Evolutionary conservation across 2,888 invertebrate species (phyloP).

Genomic region (Lithodes maja): DNA sequence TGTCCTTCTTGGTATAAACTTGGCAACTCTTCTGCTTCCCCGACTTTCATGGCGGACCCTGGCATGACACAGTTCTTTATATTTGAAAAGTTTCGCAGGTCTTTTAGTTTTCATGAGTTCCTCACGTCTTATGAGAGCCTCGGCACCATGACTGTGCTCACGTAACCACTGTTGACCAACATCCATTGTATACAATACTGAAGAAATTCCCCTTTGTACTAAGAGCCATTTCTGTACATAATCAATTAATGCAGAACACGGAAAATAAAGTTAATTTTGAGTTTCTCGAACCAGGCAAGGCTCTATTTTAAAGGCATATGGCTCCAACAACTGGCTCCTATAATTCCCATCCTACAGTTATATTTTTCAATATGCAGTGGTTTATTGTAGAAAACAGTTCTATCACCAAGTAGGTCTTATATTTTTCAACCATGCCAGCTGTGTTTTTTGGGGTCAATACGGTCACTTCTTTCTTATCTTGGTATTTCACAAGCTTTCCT

Average conservation of each 20-base stretch:
- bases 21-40: conserved; percentile 11
- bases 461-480: conserved; percentile 16
- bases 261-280: not conserved
- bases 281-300: conserved; percentile 32
- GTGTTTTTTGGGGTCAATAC: conserved; percentile 24
- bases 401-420: not conserved
- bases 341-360: not conserved
- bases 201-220: not conserved
- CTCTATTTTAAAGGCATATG: not conserved
- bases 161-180: not conserved
- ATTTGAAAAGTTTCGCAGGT: too few species aligned
- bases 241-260: conserved; percentile 2
- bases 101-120: too few species aligned
- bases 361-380: conserved; percentile 22
- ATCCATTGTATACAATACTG: not conserved
- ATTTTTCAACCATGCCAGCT: conserved; percentile 3
- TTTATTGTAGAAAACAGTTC: not conserved
- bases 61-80: too few species aligned
- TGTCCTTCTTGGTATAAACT: not conserved
- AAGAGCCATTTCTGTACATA: not conserved
- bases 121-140: not conserved
- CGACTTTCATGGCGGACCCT: not conserved
- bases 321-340: not conserved
- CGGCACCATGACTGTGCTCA: not conserved
- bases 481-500: conserved; percentile 18